phyloP scores from a whole-genome alignment of 2,888 invertebrate genomes.

The Sylvicola cinctus region DNA sequence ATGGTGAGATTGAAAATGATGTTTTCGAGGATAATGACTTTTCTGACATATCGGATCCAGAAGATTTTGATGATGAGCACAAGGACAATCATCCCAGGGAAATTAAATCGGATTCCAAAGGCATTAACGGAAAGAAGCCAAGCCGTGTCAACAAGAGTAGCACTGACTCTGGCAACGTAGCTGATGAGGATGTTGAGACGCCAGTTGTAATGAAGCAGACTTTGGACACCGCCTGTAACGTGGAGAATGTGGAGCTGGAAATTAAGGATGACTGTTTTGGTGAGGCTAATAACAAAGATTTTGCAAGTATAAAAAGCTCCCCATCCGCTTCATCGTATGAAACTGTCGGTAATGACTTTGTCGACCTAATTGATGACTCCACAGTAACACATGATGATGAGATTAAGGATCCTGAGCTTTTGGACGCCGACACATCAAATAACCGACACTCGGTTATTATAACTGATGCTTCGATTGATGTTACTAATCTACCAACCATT shows the following conservation, averaged over 20 bases:
- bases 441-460: constrained; percentile 40
- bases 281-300: constrained; percentile 4
- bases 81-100: constrained; percentile 1
- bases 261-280: constrained; percentile 9
- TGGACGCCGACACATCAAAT: constrained; percentile 8
- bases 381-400: constrained; percentile 10
- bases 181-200: constrained; percentile 14
- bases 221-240: no score
- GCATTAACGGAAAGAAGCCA: constrained; percentile 14
- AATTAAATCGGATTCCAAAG: not conserved
- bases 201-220: constrained; percentile 13
- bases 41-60: constrained; percentile 30
- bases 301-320: constrained; percentile 15
- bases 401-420: constrained; percentile 15
- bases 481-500: constrained; percentile 21
- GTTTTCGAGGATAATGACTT: constrained; percentile 31
- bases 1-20: constrained; percentile 33
- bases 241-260: constrained; percentile 15
- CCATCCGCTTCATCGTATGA: constrained; percentile 24
- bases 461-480: constrained; percentile 49
- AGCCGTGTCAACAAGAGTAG: constrained; percentile 22
- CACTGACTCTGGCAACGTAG: constrained; percentile 24
- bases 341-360: constrained; percentile 25
- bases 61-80: constrained; percentile 20
- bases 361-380: constrained; percentile 16